These are phyloP conservation scores for Chionodraco myersi DNA, from an alignment of 2,113 vertebrate genomes.

Conservation along the genomic window DNA sequence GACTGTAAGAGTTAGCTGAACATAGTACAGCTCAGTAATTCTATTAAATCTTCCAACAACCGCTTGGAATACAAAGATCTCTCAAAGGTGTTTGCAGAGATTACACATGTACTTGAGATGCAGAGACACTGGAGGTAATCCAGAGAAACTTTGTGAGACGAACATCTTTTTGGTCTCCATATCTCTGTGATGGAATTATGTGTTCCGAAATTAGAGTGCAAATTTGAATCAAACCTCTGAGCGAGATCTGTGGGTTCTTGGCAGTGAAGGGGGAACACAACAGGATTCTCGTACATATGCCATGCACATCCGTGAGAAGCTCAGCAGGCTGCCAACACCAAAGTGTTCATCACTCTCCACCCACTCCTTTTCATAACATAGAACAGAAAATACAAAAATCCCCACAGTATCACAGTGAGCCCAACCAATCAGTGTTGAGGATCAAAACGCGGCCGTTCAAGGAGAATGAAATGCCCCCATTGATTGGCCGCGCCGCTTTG, in stretches of 20 bases:
- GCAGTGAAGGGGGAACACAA: conserved; percentile 64
- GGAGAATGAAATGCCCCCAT: conserved; percentile 79
- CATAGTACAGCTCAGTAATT: conserved; percentile 19
- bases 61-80: conserved; percentile 16
- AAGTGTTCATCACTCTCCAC: conserved; percentile 72
- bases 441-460: conserved; percentile 74
- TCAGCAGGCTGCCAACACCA: conserved; percentile 66
- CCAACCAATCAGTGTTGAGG: conserved; percentile 59
- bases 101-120: conserved; percentile 48
- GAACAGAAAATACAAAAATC: conserved; percentile 26
- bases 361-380: conserved; percentile 58
- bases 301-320: conserved; percentile 63
- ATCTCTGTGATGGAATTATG: conserved; percentile 63
- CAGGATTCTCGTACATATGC: conserved; percentile 77
- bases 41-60: conserved; percentile 29
- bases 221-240: conserved; percentile 65
- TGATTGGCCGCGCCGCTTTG: conserved; percentile 69
- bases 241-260: conserved; percentile 71
- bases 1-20: neutral
- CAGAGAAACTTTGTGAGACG: conserved; percentile 48
- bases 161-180: conserved; percentile 38
- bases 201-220: conserved; percentile 65
- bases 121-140: conserved; percentile 56
- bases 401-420: conserved; percentile 17
- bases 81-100: conserved; percentile 10